Evolutionary conservation across 2,797 vertebrate genomes (phyloP), one percentile per base, ranked within the genome.

Genomic region (Taenioides sp.): DNA sequence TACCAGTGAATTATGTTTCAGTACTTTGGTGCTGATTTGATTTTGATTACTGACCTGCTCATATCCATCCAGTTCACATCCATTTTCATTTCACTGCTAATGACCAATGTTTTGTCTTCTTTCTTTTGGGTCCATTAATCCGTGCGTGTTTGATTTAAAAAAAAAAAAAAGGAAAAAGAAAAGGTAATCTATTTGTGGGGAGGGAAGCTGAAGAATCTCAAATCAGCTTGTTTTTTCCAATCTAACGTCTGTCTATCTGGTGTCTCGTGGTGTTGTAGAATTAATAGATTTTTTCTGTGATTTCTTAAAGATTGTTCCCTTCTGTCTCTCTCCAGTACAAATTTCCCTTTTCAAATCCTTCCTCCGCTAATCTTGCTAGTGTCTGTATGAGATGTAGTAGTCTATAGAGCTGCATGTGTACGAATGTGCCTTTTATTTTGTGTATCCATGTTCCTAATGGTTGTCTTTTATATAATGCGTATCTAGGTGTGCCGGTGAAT

Each of bases 401-500:
- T 76, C 43, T 66, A 47, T 81, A 79, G 69, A 80, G 47, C 28
- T 81, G 80, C 77, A 78, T 83, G 83, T 78, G 78, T 82, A 72
- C 31, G 65, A 70, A 49, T 74, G 67, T 61, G 74, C n/a, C 27
- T 43, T 16, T 50, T 55, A 16, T 40, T 37, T 70, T 65, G 34
- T 70, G 71, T 69, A 65, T 74, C 77, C 72, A 65, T 47, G 63
- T 47, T 31, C 3, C 28, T 82, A 40, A 23, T 75, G 23, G 17
- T 25, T 63, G 49, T 58, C 74, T 71, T 64, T 47, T 16, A 47
- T 47, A 75, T 73, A 59, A 67, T 72, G 43, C 74, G 69, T 31
- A 31, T 81, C 27, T 83, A 99, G 98, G 97, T 88, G 98, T 99
- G 82, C 97, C 98, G 43, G 96, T 99, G 73, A 98, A 77, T 88